These are phyloP conservation scores for Parazoanthus swiftii DNA, from an alignment of 92 coral and sea anemone genomes.

Conservation along the genomic window DNA sequence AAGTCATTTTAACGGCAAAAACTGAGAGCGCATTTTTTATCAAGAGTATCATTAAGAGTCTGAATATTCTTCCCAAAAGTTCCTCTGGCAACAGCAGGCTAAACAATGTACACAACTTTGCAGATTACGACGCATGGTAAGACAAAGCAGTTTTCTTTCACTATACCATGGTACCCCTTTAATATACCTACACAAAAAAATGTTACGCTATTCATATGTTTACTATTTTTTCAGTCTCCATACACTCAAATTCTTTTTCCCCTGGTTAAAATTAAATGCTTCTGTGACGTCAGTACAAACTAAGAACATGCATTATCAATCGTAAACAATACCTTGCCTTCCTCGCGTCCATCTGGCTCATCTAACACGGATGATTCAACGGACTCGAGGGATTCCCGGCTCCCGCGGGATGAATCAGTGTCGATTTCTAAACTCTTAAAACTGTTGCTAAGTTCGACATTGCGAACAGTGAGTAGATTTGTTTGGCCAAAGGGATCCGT, in stretches of 20 bases:
- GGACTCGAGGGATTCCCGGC: slow-evolving; percentile 86
- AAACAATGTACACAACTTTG: no score
- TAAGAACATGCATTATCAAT: background rate
- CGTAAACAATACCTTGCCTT: background rate
- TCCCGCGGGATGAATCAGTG: slow-evolving; percentile 89
- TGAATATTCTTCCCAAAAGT: no score
- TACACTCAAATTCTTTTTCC: no score
- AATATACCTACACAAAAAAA: background rate
- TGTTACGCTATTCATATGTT: background rate
- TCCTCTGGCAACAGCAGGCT: no score
- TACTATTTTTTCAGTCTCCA: background rate
- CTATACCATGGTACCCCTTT: no score
- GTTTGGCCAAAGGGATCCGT: slow-evolving; percentile 43
- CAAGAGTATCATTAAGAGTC: no score
- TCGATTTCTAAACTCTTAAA: slow-evolving; percentile 86
- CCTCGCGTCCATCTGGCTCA: slow-evolving; percentile 38
- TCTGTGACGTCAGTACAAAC: no score
- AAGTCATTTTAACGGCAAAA: no score
- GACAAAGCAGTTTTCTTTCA: no score
- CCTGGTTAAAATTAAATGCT: no score
- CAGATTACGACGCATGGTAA: no score
- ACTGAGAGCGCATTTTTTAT: no score
- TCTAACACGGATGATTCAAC: slow-evolving; percentile 70
- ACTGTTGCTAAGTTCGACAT: slow-evolving; percentile 82
- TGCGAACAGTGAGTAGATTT: slow-evolving; percentile 71